Evolutionary conservation across 2,888 invertebrate genomes (phyloP).

Genomic region (Diarsia rubi): DNA sequence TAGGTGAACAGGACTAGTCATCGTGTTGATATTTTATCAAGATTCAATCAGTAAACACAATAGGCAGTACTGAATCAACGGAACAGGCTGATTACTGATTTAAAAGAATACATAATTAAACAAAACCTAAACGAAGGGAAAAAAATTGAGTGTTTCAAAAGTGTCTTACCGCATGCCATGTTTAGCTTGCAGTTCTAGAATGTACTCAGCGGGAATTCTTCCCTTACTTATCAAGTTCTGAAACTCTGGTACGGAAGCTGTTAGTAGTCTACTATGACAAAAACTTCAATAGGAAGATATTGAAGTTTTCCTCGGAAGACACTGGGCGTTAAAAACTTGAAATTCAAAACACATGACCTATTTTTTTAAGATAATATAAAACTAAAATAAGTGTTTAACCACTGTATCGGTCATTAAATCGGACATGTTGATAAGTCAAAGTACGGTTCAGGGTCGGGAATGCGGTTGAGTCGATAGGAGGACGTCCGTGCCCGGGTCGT

Average conservation of each 20-base stretch:
- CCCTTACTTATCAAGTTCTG: not conserved
- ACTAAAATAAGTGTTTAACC: conserved; percentile 19
- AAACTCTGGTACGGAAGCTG: not conserved
- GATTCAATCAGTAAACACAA: conserved; percentile 58
- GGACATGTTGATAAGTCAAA: conserved; percentile 64
- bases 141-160: conserved; percentile 23
- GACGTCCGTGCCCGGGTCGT: conserved; percentile 67
- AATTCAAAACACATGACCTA: not conserved
- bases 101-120: conserved; percentile 60
- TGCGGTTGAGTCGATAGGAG: conserved; percentile 71
- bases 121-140: conserved; percentile 26
- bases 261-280: not conserved
- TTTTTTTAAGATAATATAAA: conserved; percentile 13
- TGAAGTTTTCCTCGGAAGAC: not conserved
- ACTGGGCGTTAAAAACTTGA: not conserved
- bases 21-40: conserved; percentile 59
- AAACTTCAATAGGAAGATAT: not conserved
- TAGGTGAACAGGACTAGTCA: conserved; percentile 44
- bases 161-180: not conserved
- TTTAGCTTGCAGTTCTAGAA: conserved; percentile 20
- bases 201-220: conserved; percentile 14
- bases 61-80: conserved; percentile 60
- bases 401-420: conserved; percentile 60
- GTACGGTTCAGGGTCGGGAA: conserved; percentile 75
- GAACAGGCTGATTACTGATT: conserved; percentile 59